Conservation (phyloP, 1,140 invertebrate species). For the Scaptodrosophila lebanonensis region DNA sequence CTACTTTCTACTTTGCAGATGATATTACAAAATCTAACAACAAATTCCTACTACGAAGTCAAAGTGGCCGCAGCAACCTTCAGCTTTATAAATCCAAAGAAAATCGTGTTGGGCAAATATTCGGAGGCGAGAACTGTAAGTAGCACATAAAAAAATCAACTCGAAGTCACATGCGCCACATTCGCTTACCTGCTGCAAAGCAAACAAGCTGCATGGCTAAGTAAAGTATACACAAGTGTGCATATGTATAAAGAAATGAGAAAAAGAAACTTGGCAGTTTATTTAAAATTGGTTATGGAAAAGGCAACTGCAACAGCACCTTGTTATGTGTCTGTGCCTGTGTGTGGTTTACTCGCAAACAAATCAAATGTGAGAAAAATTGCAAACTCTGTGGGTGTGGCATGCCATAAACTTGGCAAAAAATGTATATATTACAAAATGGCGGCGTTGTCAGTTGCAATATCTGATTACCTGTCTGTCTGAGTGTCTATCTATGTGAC, state of each 20-base stretch:
- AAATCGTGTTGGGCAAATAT: constrained; percentile 83
- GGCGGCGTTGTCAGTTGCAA: constrained; percentile 44
- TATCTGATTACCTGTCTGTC: constrained; percentile 49
- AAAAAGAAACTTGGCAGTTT: constrained; percentile 36
- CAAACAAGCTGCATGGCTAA: too few relatives aligned
- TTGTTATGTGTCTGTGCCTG: too few relatives aligned
- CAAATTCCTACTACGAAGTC: constrained; percentile 86
- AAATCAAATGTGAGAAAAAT: too few relatives aligned
- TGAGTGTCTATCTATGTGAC: too few relatives aligned
- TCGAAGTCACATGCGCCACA: constrained; percentile 6
- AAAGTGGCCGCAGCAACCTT: constrained; percentile 84
- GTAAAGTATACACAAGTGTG: too few relatives aligned
- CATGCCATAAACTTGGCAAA: constrained; percentile 48
- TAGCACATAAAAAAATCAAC: constrained; percentile 37
- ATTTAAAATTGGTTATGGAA: background rate
- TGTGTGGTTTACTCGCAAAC: too few relatives aligned
- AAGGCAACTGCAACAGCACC: too few relatives aligned
- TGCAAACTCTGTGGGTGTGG: constrained; percentile 8
- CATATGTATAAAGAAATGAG: too few relatives aligned
- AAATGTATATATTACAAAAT: constrained; percentile 26
- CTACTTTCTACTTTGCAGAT: constrained; percentile 79
- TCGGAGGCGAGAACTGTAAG: constrained; percentile 82
- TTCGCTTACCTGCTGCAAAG: constrained; percentile 26
- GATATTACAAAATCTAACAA: constrained; percentile 85
- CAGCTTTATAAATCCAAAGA: constrained; percentile 82